These are phyloP conservation scores for Limnodromus scolopaceus DNA, from an alignment of 2,797 vertebrate genomes.

Conservation along the genomic window DNA sequence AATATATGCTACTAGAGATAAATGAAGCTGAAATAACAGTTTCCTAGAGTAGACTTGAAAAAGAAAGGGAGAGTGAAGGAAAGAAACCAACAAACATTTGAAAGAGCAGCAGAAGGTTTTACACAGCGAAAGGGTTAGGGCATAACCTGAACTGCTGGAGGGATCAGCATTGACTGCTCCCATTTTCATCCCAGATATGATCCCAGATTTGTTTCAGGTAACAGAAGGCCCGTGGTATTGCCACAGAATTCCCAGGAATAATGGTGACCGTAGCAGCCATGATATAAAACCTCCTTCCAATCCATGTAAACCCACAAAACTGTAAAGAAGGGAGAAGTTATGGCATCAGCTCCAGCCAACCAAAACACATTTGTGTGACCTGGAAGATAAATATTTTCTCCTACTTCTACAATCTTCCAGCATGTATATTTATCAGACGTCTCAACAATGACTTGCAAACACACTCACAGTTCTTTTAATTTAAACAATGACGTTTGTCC, in stretches of 20 bases:
- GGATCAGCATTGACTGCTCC: neutral
- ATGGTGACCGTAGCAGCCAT: neutral
- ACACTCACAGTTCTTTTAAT: neutral
- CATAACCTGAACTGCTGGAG: neutral
- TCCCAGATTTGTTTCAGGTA: neutral
- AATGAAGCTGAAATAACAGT: neutral
- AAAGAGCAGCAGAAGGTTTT: neutral
- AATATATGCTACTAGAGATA: neutral
- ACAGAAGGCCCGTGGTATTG: neutral
- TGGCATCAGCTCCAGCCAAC: neutral
- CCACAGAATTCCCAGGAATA: neutral
- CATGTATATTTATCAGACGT: neutral
- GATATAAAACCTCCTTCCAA: neutral
- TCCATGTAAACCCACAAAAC: neutral
- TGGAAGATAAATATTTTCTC: constrained; percentile 22
- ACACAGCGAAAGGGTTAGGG: neutral
- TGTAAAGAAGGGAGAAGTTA: neutral
- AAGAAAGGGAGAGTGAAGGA: neutral
- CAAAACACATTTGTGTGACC: neutral
- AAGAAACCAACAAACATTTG: neutral
- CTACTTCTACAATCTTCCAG: neutral
- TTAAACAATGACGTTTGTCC: neutral
- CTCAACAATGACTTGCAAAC: neutral
- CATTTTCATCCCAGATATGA: neutral
- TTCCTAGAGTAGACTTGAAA: neutral